A percentile compares a stretch with the other conserved stretches of the same genome.
Conservation (phyloP, 1,140 invertebrate genomes). For the Drosophila simulans region DNA sequence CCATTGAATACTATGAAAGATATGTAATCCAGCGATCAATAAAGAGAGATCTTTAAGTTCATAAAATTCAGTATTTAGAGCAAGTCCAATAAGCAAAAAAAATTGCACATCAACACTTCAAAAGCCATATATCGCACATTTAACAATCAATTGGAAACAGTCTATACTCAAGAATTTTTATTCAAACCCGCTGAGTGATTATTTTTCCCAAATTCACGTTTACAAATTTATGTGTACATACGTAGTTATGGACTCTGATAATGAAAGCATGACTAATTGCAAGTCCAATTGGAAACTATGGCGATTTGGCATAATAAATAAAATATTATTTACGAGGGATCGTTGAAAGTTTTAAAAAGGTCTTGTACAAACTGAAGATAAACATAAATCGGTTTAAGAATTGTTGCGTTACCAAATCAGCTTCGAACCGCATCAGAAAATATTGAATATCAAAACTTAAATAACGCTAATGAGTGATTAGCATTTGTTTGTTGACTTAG, state of each 20-base stretch:
- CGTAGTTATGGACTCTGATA: slow-evolving; percentile 18
- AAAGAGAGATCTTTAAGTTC: no score
- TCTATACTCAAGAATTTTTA: slow-evolving; percentile 4
- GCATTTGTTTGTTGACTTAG: background rate
- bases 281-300: slow-evolving; percentile 33
- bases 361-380: no score
- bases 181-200: slow-evolving; percentile 17
- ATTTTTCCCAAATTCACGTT: slow-evolving; percentile 8
- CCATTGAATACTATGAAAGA: no score
- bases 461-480: no score
- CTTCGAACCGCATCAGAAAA: background rate
- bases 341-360: background rate
- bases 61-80: no score
- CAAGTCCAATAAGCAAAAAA: no score
- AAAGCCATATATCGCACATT: slow-evolving; percentile 3
- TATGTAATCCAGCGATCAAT: no score
- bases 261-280: slow-evolving; percentile 35
- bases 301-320: slow-evolving; percentile 22
- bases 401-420: no score
- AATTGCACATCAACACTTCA: background rate
- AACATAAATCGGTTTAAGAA: background rate
- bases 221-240: slow-evolving; percentile 6
- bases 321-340: background rate
- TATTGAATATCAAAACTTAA: background rate
- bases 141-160: background rate